phyloP scores from a whole-genome alignment of 2,888 invertebrate genomes.

The Chydorus sphaericus region DNA sequence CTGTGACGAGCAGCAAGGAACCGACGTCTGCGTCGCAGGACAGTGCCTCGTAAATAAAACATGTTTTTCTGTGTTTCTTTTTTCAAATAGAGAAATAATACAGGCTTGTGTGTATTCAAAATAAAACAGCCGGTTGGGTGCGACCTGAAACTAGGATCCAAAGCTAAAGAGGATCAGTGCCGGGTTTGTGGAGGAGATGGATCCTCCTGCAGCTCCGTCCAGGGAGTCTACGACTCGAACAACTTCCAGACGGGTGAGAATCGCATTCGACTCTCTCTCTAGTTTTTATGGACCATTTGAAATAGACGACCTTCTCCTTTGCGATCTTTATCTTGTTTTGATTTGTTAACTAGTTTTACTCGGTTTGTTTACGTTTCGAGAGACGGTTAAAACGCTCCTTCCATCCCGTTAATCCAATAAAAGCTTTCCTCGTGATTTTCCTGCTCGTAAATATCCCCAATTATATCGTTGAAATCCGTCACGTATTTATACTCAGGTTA shows the following conservation, averaged over 20 bases:
- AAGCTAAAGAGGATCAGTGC: constrained; percentile 74
- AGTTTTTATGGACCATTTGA: no score
- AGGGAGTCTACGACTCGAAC: constrained; percentile 51
- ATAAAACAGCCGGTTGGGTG: constrained; percentile 68
- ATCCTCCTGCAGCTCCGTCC: constrained; percentile 59
- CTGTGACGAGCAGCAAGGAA: constrained; percentile 55
- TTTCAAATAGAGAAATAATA: not conserved
- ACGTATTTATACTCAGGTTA: constrained; percentile 49
- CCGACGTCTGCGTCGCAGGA: constrained; percentile 90
- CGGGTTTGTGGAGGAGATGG: constrained; percentile 82
- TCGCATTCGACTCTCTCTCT: not conserved
- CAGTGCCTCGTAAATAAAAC: constrained; percentile 63
- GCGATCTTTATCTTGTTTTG: no score
- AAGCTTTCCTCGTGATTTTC: no score
- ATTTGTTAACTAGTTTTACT: no score
- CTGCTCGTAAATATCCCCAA: not conserved
- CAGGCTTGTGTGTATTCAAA: not conserved
- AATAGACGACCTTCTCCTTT: no score
- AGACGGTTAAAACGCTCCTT: no score
- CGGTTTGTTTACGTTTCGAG: no score
- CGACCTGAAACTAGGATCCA: constrained; percentile 83
- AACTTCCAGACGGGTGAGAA: constrained; percentile 54
- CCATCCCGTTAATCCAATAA: not conserved
- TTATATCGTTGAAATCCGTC: not conserved
- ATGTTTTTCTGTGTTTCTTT: no score